These are phyloP conservation scores for Erynnis tages DNA, from an alignment of 2,888 invertebrate genomes.

Conservation along the genomic window DNA sequence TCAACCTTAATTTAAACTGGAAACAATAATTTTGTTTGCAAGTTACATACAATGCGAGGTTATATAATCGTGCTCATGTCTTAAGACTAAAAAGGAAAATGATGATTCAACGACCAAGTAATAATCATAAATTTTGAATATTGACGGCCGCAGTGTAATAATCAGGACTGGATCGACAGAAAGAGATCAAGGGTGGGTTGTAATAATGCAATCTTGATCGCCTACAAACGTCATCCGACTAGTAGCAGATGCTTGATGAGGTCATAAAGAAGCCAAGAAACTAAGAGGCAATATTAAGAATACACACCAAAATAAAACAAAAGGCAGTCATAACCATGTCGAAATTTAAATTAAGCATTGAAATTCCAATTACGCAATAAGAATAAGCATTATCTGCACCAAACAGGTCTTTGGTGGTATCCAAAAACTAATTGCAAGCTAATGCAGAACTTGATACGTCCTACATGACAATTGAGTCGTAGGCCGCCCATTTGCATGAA, in stretches of 20 bases:
- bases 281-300: no score
- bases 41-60: slow-evolving; percentile 4
- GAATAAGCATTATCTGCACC: background rate
- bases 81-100: slow-evolving; percentile 3
- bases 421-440: slow-evolving; percentile 1
- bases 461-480: slow-evolving; percentile 25
- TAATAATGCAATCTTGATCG: background rate
- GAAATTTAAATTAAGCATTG: slow-evolving; percentile 17
- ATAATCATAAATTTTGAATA: background rate
- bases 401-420: background rate
- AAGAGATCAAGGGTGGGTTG: background rate
- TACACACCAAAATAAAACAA: slow-evolving; percentile 7
- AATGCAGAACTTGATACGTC: slow-evolving; percentile 16
- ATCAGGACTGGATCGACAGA: background rate
- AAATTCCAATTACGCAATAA: slow-evolving; percentile 15
- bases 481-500: slow-evolving; percentile 19
- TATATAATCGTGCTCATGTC: background rate
- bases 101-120: background rate
- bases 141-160: background rate
- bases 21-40: slow-evolving; percentile 4
- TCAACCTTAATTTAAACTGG: background rate
- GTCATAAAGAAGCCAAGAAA: no score
- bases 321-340: background rate
- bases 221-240: background rate
- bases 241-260: no score